Conservation (phyloP, 2,113 vertebrate species). For the Pelecanoides urinatrix region DNA sequence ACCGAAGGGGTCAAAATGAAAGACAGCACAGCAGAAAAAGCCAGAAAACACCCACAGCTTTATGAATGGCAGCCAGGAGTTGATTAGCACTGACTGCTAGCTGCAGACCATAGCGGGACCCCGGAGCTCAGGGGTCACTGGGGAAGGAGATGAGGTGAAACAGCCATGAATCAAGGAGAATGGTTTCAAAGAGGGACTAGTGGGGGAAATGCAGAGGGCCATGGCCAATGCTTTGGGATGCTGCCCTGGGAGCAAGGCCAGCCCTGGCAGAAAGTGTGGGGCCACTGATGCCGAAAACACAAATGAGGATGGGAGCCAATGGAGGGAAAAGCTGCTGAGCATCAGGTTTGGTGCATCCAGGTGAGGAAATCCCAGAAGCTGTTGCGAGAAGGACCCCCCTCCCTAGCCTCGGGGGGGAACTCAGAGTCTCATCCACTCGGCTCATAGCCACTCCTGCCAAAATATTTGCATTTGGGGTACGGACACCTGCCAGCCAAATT, state of each 20-base stretch:
- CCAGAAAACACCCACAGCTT: neutral
- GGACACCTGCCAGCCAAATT: neutral
- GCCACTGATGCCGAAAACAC: neutral
- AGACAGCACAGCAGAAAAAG: neutral
- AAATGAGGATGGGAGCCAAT: neutral
- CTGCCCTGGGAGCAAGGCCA: neutral
- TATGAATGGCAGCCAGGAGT: neutral
- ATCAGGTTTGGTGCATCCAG: neutral
- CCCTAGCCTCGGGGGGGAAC: rapidly evolving
- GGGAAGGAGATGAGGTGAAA: neutral
- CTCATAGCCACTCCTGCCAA: neutral
- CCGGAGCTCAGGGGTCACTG: neutral
- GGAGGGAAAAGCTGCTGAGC: neutral
- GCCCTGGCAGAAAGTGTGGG: neutral
- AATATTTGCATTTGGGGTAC: neutral
- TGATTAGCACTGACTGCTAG: neutral
- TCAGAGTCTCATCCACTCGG: neutral
- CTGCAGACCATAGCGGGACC: rapidly evolving
- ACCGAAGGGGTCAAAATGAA: neutral
- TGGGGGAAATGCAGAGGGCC: neutral
- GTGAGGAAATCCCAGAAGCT: neutral
- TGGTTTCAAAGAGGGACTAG: neutral
- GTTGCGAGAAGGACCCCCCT: neutral
- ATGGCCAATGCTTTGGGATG: rapidly evolving
- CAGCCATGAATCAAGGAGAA: neutral